phyloP scores from a whole-genome alignment of 2,113 vertebrate species.

The Halichoerus grypus region DNA sequence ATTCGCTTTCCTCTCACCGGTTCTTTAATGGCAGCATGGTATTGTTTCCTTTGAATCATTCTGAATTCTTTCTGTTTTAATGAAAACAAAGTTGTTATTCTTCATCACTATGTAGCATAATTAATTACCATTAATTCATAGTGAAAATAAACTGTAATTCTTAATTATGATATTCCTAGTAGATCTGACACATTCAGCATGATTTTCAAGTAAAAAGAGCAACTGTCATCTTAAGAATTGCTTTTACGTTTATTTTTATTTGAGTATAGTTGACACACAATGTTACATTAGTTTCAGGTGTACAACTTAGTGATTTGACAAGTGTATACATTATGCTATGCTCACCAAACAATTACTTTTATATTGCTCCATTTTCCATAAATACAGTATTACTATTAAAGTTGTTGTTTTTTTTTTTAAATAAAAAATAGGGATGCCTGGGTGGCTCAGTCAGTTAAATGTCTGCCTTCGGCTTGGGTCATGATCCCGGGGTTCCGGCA shows the following conservation, averaged over 20 bases:
- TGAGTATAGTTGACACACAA: neutral
- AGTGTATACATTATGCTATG: neutral
- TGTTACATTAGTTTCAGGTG: neutral
- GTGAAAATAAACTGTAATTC: conserved; percentile 45
- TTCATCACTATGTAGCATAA: conserved; percentile 11
- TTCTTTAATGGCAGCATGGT: neutral
- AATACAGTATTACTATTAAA: conserved; percentile 27
- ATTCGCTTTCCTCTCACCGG: neutral
- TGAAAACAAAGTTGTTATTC: neutral
- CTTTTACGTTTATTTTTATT: conserved; percentile 36
- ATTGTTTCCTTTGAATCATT: neutral
- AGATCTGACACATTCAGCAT: conserved; percentile 8
- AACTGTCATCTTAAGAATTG: neutral
- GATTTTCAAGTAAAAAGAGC: neutral
- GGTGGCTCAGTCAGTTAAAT: neutral
- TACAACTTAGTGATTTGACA: neutral
- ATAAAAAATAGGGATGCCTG: neutral
- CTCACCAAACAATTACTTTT: conserved; percentile 9
- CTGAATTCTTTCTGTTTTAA: neutral
- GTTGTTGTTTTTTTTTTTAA: neutral
- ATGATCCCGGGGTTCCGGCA: no score
- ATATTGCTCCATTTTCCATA: conserved; percentile 19
- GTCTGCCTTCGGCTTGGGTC: neutral
- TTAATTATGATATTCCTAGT: neutral
- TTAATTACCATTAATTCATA: conserved; percentile 21